Evolutionary conservation across 2,113 vertebrate genomes (phyloP).

Genomic region (Notarius lentiginosus): DNA sequence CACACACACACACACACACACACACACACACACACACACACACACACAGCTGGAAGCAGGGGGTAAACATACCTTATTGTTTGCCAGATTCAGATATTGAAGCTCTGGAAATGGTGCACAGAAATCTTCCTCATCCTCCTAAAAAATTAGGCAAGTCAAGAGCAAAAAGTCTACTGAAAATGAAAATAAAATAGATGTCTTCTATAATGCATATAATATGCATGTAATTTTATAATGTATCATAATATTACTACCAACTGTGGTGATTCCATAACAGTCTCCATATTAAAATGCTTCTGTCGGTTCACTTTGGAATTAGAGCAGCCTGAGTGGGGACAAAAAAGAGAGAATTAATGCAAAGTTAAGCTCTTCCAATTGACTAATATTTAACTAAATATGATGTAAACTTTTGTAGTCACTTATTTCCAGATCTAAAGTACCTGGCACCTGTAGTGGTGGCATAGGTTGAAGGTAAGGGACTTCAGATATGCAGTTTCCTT

Average conservation of each 20-base stretch:
- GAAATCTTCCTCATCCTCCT: slow-evolving; percentile 32
- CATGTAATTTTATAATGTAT: background rate
- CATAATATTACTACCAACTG: background rate
- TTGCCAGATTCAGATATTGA: slow-evolving; percentile 76
- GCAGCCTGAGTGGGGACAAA: background rate
- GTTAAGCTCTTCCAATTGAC: background rate
- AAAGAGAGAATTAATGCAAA: background rate
- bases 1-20: no score
- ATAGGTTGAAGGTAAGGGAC: slow-evolving; percentile 74
- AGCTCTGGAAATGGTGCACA: slow-evolving; percentile 77
- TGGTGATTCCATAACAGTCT: slow-evolving; percentile 5
- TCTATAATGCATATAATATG: background rate
- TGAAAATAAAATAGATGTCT: background rate
- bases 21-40: background rate
- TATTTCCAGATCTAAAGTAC: background rate
- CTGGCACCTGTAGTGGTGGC: slow-evolving; percentile 21
- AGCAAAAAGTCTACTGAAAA: background rate
- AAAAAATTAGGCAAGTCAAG: background rate
- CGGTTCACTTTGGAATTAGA: background rate
- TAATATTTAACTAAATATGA: background rate
- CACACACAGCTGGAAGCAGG: background rate
- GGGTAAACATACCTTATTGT: slow-evolving; percentile 77
- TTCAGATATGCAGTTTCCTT: slow-evolving; percentile 76
- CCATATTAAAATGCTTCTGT: background rate
- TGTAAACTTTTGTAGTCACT: background rate